Conservation (phyloP, 2,888 invertebrate genomes). For the Zaprionus bogoriensis region DNA sequence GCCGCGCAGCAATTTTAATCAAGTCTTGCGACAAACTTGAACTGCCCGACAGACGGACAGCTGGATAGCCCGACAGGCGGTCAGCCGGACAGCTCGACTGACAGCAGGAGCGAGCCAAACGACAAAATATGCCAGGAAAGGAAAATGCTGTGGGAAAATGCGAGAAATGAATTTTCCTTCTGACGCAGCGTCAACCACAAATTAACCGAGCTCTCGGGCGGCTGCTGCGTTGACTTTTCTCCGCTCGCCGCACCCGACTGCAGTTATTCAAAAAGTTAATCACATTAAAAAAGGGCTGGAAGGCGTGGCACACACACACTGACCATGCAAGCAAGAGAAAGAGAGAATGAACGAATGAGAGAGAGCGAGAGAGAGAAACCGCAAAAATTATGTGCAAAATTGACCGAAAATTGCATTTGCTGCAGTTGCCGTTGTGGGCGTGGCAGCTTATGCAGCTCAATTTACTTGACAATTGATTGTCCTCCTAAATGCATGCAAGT, state of each 20-base stretch:
- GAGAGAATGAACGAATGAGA: conserved; percentile 15
- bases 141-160: neutral
- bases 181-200: conserved; percentile 37
- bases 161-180: neutral
- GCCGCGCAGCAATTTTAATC: conserved; percentile 44
- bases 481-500: conserved; percentile 3
- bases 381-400: conserved; percentile 71
- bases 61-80: too few relatives aligned
- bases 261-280: conserved; percentile 60
- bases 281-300: conserved; percentile 28
- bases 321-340: neutral
- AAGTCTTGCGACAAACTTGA: conserved; percentile 51
- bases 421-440: conserved; percentile 43
- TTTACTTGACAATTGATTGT: conserved; percentile 54
- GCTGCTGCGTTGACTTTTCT: conserved; percentile 37
- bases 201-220: conserved; percentile 31
- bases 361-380: conserved; percentile 36
- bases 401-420: conserved; percentile 70
- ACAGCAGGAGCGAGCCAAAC: conserved; percentile 20
- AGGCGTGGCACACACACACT: conserved; percentile 24
- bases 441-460: conserved; percentile 33
- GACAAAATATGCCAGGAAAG: conserved; percentile 1
- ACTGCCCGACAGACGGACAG: conserved; percentile 4
- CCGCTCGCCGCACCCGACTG: too few relatives aligned
- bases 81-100: too few relatives aligned